phyloP scores from a whole-genome alignment of 2,797 vertebrate genomes.

The Pterois miles region DNA sequence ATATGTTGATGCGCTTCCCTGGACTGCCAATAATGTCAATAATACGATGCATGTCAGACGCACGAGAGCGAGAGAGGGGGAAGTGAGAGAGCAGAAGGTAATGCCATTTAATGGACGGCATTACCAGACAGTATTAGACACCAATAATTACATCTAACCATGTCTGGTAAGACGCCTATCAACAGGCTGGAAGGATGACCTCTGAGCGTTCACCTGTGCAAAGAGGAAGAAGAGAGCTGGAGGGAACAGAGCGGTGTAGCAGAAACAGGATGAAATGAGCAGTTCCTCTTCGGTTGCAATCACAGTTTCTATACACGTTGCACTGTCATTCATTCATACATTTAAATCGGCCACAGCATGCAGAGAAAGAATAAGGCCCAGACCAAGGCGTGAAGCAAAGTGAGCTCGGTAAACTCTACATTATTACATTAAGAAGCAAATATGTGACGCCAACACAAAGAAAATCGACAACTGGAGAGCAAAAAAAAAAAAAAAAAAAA shows the following conservation, averaged over 20 bases:
- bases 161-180: conserved; percentile 99
- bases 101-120: conserved; percentile 92
- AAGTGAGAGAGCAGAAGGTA: conserved; percentile 79
- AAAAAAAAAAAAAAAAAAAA: conserved; percentile 13
- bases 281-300: conserved; percentile 40
- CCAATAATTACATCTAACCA: conserved; percentile 93
- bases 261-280: conserved; percentile 68
- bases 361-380: conserved; percentile 49
- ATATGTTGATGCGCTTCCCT: conserved; percentile 50
- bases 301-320: background rate
- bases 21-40: conserved; percentile 44
- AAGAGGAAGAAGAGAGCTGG: conserved; percentile 63
- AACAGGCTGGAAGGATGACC: conserved; percentile 83
- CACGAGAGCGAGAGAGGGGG: conserved; percentile 66
- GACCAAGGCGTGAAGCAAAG: conserved; percentile 34
- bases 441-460: conserved; percentile 39
- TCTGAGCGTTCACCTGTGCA: conserved; percentile 76
- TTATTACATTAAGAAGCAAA: conserved; percentile 33
- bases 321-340: conserved; percentile 17
- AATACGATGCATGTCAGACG: conserved; percentile 35
- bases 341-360: conserved; percentile 39
- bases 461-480: conserved; percentile 12
- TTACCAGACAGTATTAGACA: conserved; percentile 99
- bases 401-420: conserved; percentile 10
- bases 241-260: conserved; percentile 60